Evolutionary conservation across 2,888 invertebrate genomes (phyloP), one percentile per base, ranked within the genome.

Genomic region (Linnaemya tessellans): DNA sequence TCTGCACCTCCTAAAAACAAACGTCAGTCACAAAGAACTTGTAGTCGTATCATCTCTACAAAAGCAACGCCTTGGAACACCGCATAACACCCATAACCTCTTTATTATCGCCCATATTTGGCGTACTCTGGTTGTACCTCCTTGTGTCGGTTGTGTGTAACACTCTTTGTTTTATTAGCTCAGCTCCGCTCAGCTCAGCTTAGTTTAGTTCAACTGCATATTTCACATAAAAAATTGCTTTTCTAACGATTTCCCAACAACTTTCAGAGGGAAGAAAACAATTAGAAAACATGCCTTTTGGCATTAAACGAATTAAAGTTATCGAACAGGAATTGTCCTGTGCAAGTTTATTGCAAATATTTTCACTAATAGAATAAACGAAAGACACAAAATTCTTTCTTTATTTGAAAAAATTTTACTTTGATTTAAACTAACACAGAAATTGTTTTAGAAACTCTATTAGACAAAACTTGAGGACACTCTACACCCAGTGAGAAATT

Each of bases 371-470:
- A 58, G 58, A 64, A 82, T 68, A 77, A 70, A 75, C 51, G 60
- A 70, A 70, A 77, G 18, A 75, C 64, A 77, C n/a, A 77, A 74
- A 75, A 75, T 64, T 82, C 49, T 49, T 60, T 77, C 38, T 71
- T 56, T 62, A 60, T 46, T 62, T 75, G 38, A 67, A 62, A 67
- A 75, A 80, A 64, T 30, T 7, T 49, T 74, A 58, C 75, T 82
- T 82, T 82, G 75, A 82, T 77, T 82, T 82, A 64, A 70, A 71
- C 75, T 77, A 82, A 49, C 67, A 71, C 20, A 81, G 70, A 79
- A 82, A 74, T 74, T 74, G 81, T 85, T 84, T 78, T 54, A 13
- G 64, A 78, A 84, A 84, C 81, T 84, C 84, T 56, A 80, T 71
- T 77, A 80, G 20, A 64, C 35, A 46, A 64, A 81, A 81, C 68